Evolutionary conservation across 1,140 invertebrate genomes (phyloP).

Genomic region (Zelostemma sp.): DNA sequence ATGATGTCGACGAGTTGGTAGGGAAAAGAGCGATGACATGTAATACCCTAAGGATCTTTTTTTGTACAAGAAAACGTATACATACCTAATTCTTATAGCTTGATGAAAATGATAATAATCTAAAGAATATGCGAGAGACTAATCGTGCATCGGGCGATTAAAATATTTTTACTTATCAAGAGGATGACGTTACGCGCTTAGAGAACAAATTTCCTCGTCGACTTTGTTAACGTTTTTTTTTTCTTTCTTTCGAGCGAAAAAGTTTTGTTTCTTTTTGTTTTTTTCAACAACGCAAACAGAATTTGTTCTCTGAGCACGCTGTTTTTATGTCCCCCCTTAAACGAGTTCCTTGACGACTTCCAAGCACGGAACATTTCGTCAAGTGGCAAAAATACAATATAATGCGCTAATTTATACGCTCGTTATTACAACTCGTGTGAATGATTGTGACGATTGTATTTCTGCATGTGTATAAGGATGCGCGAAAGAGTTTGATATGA

Average conservation of each 20-base stretch:
- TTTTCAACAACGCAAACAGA: not conserved
- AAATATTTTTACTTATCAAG: slow-evolving; percentile 45
- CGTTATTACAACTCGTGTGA: slow-evolving; percentile 24
- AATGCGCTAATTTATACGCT: slow-evolving; percentile 37
- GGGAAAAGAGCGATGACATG: slow-evolving; percentile 9
- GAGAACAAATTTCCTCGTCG: not conserved
- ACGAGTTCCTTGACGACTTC: not conserved
- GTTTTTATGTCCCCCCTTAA: not conserved
- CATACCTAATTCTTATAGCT: slow-evolving; percentile 44
- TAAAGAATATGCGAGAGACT: slow-evolving; percentile 38
- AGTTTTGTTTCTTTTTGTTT: too few relatives aligned
- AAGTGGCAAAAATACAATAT: slow-evolving; percentile 4
- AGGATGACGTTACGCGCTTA: slow-evolving; percentile 3
- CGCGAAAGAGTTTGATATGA: slow-evolving; percentile 40
- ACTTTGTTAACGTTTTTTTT: too few relatives aligned
- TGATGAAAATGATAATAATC: slow-evolving; percentile 46
- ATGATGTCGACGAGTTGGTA: slow-evolving; percentile 9
- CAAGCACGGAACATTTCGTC: not conserved
- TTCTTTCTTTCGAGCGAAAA: too few relatives aligned
- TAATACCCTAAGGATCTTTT: slow-evolving; percentile 34
- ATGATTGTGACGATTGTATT: slow-evolving; percentile 27
- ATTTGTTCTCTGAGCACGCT: slow-evolving; percentile 4
- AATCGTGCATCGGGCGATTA: slow-evolving; percentile 12
- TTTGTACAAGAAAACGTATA: slow-evolving; percentile 36
- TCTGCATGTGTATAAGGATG: slow-evolving; percentile 34